Percentiles rank a stretch among this genome's conserved stretches.
phyloP scores from a whole-genome alignment of 2,888 invertebrate genomes.

The Ethmia dodecea region DNA sequence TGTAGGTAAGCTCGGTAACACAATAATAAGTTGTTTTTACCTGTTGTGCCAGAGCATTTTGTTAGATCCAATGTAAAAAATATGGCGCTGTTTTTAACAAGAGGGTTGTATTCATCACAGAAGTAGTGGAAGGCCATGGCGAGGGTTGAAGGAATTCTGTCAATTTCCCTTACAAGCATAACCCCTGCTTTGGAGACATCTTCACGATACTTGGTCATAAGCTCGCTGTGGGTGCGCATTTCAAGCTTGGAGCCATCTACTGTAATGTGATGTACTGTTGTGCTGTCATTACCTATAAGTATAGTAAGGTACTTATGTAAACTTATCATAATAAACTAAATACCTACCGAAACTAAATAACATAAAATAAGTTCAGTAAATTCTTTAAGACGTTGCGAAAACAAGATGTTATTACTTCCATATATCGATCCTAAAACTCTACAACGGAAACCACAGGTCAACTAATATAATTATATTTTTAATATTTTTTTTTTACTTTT shows the following conservation, averaged over 20 bases:
- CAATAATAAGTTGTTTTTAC: too few relatives aligned
- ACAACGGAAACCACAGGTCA: too few relatives aligned
- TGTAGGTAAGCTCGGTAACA: too few relatives aligned
- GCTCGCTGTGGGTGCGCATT: conserved; percentile 46
- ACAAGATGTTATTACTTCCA: too few relatives aligned
- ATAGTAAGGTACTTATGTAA: too few relatives aligned
- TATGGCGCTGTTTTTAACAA: conserved; percentile 60
- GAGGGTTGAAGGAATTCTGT: conserved; percentile 48
- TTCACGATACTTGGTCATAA: conserved; percentile 44
- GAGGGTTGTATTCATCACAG: conserved; percentile 67
- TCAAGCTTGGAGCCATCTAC: conserved; percentile 40
- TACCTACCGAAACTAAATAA: too few relatives aligned
- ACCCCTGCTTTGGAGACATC: conserved; percentile 50
- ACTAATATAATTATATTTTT: too few relatives aligned
- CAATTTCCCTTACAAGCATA: conserved; percentile 55
- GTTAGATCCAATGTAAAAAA: conserved; percentile 63
- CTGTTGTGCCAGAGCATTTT: conserved; percentile 37
- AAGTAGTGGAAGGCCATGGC: conserved; percentile 73
- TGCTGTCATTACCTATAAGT: conserved; percentile 47
- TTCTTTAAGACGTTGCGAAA: too few relatives aligned
- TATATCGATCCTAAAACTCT: too few relatives aligned
- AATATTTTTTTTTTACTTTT: too few relatives aligned
- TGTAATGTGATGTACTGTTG: conserved; percentile 35
- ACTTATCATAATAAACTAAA: too few relatives aligned
- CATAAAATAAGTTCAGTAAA: too few relatives aligned